Evolutionary conservation across 1,140 invertebrate species (phyloP).

Genomic region (Scaptomyza graminum): DNA sequence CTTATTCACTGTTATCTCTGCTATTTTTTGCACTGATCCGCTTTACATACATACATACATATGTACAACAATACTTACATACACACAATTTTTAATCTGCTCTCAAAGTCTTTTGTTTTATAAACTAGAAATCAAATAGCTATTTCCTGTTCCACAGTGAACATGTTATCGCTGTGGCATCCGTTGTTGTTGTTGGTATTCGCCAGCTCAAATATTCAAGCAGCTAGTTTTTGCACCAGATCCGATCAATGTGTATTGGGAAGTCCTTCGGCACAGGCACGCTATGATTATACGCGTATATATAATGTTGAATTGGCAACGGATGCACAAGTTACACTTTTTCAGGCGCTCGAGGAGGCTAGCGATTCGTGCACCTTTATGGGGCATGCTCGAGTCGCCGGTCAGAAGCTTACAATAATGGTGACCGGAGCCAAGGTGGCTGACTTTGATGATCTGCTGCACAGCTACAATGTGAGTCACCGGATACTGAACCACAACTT

Average conservation of each 20-base stretch:
- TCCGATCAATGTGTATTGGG: slow-evolving; percentile 55
- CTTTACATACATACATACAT: too few species aligned
- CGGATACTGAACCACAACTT: slow-evolving; percentile 73
- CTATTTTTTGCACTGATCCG: too few species aligned
- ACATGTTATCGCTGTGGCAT: slow-evolving; percentile 42
- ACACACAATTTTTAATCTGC: background rate
- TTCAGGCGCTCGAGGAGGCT: slow-evolving; percentile 75
- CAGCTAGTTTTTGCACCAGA: slow-evolving; percentile 62
- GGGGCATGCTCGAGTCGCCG: slow-evolving; percentile 63
- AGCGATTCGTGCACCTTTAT: slow-evolving; percentile 74
- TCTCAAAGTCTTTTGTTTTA: slow-evolving; percentile 15
- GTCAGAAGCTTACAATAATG: slow-evolving; percentile 75
- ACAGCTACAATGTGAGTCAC: slow-evolving; percentile 66
- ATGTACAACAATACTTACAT: background rate
- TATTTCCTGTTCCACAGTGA: slow-evolving; percentile 13
- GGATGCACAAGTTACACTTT: slow-evolving; percentile 75
- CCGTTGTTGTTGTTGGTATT: slow-evolving; percentile 16
- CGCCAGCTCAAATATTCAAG: background rate
- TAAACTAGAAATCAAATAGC: slow-evolving; percentile 13
- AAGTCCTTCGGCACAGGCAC: slow-evolving; percentile 43
- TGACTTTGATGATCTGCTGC: slow-evolving; percentile 76
- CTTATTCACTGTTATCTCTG: too few species aligned
- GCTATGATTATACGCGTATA: slow-evolving; percentile 84
- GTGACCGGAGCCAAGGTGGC: slow-evolving; percentile 73
- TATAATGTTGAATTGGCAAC: slow-evolving; percentile 83